These are phyloP conservation scores for Ctenicera cuprea DNA, from an alignment of 2,888 invertebrate genomes.

Conservation along the genomic window DNA sequence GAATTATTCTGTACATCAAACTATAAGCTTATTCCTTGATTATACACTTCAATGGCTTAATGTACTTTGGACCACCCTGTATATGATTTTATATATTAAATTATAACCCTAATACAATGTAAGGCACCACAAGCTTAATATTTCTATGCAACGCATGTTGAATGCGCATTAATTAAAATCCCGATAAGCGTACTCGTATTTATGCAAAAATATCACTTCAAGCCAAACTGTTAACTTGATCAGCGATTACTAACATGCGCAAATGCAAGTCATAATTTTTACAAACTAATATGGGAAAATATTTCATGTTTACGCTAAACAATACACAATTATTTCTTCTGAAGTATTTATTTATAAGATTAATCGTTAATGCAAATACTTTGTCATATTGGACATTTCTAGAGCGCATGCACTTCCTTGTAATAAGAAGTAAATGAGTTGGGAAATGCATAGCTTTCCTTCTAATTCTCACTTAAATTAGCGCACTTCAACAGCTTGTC, in stretches of 20 bases:
- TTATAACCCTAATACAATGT: too few relatives aligned
- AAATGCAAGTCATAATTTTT: slow-evolving; percentile 21
- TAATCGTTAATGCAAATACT: slow-evolving; percentile 37
- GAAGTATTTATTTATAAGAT: slow-evolving; percentile 3
- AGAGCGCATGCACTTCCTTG: slow-evolving; percentile 39
- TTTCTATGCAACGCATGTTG: too few relatives aligned
- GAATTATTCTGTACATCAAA: too few relatives aligned
- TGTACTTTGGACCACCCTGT: too few relatives aligned
- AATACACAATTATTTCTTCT: slow-evolving; percentile 32
- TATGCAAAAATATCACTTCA: too few relatives aligned
- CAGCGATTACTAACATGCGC: background rate
- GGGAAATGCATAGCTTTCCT: slow-evolving; percentile 43
- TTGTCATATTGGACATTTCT: slow-evolving; percentile 41
- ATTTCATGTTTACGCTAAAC: slow-evolving; percentile 11
- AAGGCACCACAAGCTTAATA: too few relatives aligned
- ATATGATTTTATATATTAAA: too few relatives aligned
- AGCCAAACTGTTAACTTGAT: too few relatives aligned
- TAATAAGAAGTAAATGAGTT: slow-evolving; percentile 45
- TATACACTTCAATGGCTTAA: too few relatives aligned
- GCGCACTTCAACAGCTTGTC: slow-evolving; percentile 47
- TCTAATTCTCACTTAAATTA: slow-evolving; percentile 49
- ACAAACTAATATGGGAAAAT: slow-evolving; percentile 20
- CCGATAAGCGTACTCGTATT: too few relatives aligned
- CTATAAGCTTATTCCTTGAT: too few relatives aligned
- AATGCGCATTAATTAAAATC: too few relatives aligned